Evolutionary conservation across 2,888 invertebrate species (phyloP), one percentile per base, ranked within the genome.

Genomic region (Calliscelio sp.): DNA sequence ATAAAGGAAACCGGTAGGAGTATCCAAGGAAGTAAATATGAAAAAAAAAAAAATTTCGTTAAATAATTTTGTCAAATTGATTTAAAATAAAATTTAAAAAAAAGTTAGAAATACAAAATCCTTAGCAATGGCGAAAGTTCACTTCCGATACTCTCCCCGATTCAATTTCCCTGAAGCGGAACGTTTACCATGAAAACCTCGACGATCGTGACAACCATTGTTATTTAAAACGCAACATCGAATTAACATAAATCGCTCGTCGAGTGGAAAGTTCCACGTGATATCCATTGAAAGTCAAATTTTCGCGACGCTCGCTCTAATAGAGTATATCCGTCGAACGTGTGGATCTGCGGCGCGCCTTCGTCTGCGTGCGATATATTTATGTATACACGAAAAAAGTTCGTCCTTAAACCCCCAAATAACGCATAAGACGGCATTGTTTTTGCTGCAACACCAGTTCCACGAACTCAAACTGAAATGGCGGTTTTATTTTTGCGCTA

Each of bases 201-300:
- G 11, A n/a, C 41, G 25, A 18, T 41, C 11, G 55, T 44, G 35
- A 44, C 55, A 18, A 18, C 28, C 28, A 55, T 55, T 70, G 70
- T 63, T 63, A 63, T 44, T 63, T 25, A 28, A 46, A 44, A 25
- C 4, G 63, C 28, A 46, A 63, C 63, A 3, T 55, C 25, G 51
- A 38, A 61, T 74, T 51, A 63, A 25, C 73, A 59, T 71, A 53
- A 63, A 57, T 35, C 28, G 44, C 20, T 16, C 8, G 38, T n/a
- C 28, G 41, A 68, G 25, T 73, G 61, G 73, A 74, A 74, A 74
- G 46, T 61, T 61, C 20, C 61, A 59, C 71, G 57, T 46, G 32
- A 57, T 71, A 22, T 53, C 46, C 20, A 49, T 73, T 73, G 59
- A 73, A 73, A 73, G 73, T 73, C 59, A 59, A 59, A 73, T 59